These are phyloP conservation scores for Sinocyclocheilus rhinocerous DNA, from an alignment of 2,113 vertebrate species.

Conservation along the genomic window DNA sequence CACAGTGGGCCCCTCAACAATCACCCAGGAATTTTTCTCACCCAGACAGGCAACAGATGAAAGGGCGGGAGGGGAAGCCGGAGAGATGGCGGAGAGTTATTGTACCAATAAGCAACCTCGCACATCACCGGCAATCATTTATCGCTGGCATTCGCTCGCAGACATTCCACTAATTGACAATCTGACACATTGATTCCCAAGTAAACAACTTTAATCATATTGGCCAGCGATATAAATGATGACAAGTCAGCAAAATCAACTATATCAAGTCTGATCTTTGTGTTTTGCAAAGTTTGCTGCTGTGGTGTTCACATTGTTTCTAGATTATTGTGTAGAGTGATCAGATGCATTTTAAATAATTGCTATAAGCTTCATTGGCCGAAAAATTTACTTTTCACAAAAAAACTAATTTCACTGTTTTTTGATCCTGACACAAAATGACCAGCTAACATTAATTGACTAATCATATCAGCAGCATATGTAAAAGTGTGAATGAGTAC, in stretches of 20 bases:
- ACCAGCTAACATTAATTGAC: no score
- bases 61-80: constrained; percentile 21
- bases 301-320: no score
- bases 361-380: no score
- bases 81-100: constrained; percentile 47
- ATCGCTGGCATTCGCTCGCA: constrained; percentile 14
- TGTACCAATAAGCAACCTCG: constrained; percentile 39
- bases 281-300: no score
- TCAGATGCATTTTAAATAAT: no score
- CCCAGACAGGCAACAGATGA: constrained; percentile 60
- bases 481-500: no score
- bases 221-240: not conserved
- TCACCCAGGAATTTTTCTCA: constrained; percentile 78
- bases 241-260: constrained; percentile 5
- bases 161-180: constrained; percentile 19
- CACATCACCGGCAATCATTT: constrained; percentile 25
- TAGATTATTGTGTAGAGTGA: no score
- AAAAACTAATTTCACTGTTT: no score
- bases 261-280: not conserved
- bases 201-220: constrained; percentile 30
- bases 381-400: no score
- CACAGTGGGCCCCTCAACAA: constrained; percentile 77
- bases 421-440: no score
- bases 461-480: no score
- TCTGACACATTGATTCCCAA: constrained; percentile 15